Evolutionary conservation across 30 jellyfish, hydroid and myxozoan species (phyloP), one percentile per base, ranked within the genome.

Genomic region (Euphysa ruthae): DNA sequence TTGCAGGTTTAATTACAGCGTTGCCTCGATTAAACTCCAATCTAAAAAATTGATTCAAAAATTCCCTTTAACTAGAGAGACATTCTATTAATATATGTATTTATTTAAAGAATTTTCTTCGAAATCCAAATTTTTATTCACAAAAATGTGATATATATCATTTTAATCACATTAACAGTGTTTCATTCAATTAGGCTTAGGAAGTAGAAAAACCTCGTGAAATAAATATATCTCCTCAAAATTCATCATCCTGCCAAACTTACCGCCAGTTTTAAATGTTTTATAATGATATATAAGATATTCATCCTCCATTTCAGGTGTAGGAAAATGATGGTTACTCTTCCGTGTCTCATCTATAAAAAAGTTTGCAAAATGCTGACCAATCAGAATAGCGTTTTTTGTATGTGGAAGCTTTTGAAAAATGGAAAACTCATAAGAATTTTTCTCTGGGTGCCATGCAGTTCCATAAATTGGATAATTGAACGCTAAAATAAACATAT

Each of bases 371-470:
- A 74, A 32, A 42, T 79, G 74, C 60, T 78, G 93, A 12, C 93
- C 43, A 10, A 63, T 80, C 55, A 23, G n/a, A n/a, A 86, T 81
- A 14, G 97, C 97, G 55, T 69, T 77, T 25, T 23, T 33, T 18
- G 94, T 30, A 56, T 86, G 94, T 8, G 86, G 78, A 13, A 79
- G 74, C 43, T 85, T 78, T 61, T 70, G 69, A 3, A 66, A 64
- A 18, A 3, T 8, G 58, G 49, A 49, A 83, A 81, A 73, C 51
- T 78, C 97, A 29, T 54, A 86, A 27, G 56, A n/a, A 58, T 73
- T 78, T 76, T 80, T 88, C 66, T 88, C 97, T 42, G 97, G 97
- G 46, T 88, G 97, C 97, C 94, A 88, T 49, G 79, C 94, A 26
- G 89, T 63, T 21, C 82, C 97, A 62, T 78, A 86, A 38, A 86